Evolutionary conservation across 2,888 invertebrate genomes (phyloP), one percentile per base, ranked within the genome.

Genomic region (Cryptophagus acutangulus): DNA sequence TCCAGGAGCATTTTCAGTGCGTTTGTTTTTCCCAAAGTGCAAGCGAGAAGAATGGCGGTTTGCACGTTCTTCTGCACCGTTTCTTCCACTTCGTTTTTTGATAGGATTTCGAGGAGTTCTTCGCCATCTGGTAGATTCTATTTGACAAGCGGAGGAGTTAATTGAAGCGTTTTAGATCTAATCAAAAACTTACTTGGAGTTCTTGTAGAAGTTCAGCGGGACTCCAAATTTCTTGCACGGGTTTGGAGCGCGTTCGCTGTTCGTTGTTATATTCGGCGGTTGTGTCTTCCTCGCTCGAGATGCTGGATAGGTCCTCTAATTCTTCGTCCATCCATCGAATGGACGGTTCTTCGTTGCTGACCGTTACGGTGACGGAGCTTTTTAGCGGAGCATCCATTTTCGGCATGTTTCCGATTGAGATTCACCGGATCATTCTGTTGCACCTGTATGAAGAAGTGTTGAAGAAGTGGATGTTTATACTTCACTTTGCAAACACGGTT

Each of bases 11-110:
- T 66, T 36, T 71, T 67, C n/a, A 81, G 62, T 18, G 80, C 56
- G n/a, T 73, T 69, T 29, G 69, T 67, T 38, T 77, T 74, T 3
- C 78, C 80, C 18, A 77, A 63, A 79, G 81, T 83, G 38, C 78
- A 73, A 1, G 81, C 74, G 60, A 81, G 71, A 9, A 84, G 62
- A 1, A 78, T 67, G 31, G 76, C 77, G 2, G 79, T 78, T 38
- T 72, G 65, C 36, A 72, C 63, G 46, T 66, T 61, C 40, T 65
- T 62, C 31, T 62, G 55, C 33, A 78, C 56, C 5, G 74, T 63
- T 30, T 72, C 70, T 15, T 73, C 72, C 25, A 72, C 69, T 16
- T 71, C 62, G 10, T 73, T 74, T 5, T 69, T 61, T 45, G 72
- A 69, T 10, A 77, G 53, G 9, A 71, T 47, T 12, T 63, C 52